Evolutionary conservation across 2,113 vertebrate genomes (phyloP).

Genomic region (Poeciliopsis turrubarensis): DNA sequence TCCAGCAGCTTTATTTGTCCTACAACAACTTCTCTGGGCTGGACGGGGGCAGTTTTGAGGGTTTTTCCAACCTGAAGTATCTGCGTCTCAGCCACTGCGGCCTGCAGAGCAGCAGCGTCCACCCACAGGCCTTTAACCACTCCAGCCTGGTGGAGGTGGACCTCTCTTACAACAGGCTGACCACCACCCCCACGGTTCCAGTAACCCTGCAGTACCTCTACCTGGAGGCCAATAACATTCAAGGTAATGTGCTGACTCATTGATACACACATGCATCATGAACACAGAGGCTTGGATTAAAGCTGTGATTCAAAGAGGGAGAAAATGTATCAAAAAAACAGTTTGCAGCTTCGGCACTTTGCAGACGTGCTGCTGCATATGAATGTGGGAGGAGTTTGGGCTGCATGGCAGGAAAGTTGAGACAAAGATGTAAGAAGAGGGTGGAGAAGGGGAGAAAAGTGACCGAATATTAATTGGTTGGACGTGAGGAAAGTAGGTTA

Average conservation of each 20-base stretch:
- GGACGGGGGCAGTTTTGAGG: constrained; percentile 60
- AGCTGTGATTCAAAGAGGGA: constrained; percentile 12
- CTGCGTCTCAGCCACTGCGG: constrained; percentile 75
- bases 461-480: constrained; percentile 12
- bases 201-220: constrained; percentile 79
- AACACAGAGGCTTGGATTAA: not conserved
- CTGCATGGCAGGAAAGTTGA: constrained; percentile 8
- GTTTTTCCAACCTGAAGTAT: constrained; percentile 65
- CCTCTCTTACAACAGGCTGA: constrained; percentile 81
- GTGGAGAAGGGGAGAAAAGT: constrained; percentile 13
- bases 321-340: not conserved
- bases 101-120: constrained; percentile 57
- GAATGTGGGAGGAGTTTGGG: constrained; percentile 10
- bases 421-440: constrained; percentile 18
- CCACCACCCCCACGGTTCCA: constrained; percentile 70
- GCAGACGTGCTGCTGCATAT: constrained; percentile 15
- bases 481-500: constrained; percentile 39
- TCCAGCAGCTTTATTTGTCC: constrained; percentile 81
- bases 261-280: not conserved
- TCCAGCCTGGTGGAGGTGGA: constrained; percentile 81
- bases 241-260: constrained; percentile 61
- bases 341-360: constrained; percentile 48
- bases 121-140: constrained; percentile 67
- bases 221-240: constrained; percentile 80
- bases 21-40: constrained; percentile 71